phyloP scores from a whole-genome alignment of 2,797 vertebrate genomes.

The Muscicapa striata region DNA sequence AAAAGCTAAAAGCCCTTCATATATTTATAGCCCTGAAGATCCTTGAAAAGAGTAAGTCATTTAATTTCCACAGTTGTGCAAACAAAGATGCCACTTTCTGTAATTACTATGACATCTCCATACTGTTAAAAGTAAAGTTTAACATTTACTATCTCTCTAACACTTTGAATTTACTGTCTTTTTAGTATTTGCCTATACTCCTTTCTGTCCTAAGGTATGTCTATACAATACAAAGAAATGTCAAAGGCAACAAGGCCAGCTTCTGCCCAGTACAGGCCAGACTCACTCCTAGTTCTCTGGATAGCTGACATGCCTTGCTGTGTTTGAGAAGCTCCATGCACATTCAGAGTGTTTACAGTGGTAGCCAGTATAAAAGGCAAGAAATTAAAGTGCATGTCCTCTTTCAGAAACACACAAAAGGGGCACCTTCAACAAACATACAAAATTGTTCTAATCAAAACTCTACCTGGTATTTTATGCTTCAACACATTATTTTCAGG shows the following conservation, averaged over 20 bases:
- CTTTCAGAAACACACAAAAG: background rate
- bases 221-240: background rate
- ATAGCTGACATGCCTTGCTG: background rate
- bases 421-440: background rate
- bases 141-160: background rate
- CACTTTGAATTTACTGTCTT: background rate
- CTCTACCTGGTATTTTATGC: background rate
- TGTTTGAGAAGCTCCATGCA: background rate
- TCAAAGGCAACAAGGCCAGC: background rate
- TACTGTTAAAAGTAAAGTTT: background rate
- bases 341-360: background rate
- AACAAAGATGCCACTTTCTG: background rate
- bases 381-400: background rate
- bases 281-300: background rate
- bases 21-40: background rate
- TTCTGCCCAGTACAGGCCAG: background rate
- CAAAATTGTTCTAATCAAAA: background rate
- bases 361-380: background rate
- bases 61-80: background rate
- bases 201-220: background rate
- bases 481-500: background rate
- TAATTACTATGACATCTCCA: background rate
- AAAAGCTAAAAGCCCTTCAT: background rate
- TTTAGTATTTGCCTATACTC: background rate
- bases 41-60: background rate